phyloP scores from a whole-genome alignment of 2,113 vertebrate species.

The Phalacrocorax pelagicus region DNA sequence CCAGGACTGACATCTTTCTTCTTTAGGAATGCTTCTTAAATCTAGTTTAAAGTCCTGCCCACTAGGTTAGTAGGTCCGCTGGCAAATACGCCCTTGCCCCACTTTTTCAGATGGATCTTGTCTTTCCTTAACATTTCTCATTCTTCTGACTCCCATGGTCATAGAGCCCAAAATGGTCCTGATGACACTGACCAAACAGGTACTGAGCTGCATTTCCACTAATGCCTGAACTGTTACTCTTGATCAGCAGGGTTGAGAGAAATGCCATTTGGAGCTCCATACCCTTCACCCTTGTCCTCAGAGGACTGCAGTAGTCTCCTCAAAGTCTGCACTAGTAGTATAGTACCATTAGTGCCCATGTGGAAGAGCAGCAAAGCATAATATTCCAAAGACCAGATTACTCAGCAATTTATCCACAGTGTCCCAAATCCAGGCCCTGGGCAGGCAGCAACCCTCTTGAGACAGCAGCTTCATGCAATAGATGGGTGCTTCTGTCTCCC shows the following conservation, averaged over 20 bases:
- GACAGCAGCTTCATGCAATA: background rate
- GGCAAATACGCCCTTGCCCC: background rate
- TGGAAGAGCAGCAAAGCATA: background rate
- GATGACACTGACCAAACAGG: background rate
- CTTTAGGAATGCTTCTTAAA: background rate
- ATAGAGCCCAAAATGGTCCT: background rate
- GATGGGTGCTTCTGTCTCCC: background rate
- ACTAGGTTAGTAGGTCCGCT: background rate
- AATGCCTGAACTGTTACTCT: background rate
- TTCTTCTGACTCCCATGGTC: background rate
- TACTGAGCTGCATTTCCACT: background rate
- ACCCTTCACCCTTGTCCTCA: background rate
- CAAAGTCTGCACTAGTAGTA: background rate
- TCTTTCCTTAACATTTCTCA: background rate
- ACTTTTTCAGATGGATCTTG: background rate
- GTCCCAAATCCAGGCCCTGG: background rate
- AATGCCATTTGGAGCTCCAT: background rate
- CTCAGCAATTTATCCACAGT: background rate
- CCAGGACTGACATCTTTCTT: background rate
- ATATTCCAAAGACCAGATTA: background rate
- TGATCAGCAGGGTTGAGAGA: background rate
- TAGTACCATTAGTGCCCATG: background rate
- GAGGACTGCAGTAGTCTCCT: background rate
- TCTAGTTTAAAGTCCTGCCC: background rate
- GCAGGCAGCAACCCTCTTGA: background rate